These are phyloP conservation scores for Siniperca obscura DNA, from an alignment of 2,797 vertebrate species.

Conservation along the genomic window DNA sequence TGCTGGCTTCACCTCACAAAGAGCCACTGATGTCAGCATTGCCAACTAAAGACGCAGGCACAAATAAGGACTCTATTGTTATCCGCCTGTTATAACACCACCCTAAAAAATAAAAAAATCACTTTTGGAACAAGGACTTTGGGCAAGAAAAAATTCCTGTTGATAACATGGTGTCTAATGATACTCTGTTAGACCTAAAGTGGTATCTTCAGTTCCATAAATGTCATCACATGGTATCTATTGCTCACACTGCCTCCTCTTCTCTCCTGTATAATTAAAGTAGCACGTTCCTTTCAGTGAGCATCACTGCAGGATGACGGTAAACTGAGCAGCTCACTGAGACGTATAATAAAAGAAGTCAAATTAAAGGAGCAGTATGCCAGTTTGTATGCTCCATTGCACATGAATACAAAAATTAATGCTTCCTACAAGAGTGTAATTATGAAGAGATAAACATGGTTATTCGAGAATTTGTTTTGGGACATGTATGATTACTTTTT, in stretches of 20 bases:
- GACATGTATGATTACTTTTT: conserved; percentile 71
- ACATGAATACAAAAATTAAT: conserved; percentile 53
- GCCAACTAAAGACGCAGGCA: conserved; percentile 64
- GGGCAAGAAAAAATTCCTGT: conserved; percentile 34
- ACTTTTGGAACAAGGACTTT: conserved; percentile 32
- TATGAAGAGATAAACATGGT: conserved; percentile 65
- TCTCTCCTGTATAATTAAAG: conserved; percentile 71
- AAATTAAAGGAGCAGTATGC: conserved; percentile 48
- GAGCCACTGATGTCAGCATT: conserved; percentile 78
- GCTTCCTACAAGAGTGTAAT: conserved; percentile 57
- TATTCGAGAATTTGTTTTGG: conserved; percentile 65
- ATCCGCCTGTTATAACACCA: conserved; percentile 38
- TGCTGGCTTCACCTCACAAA: conserved; percentile 79
- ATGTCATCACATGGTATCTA: conserved; percentile 72
- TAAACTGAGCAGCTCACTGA: conserved; percentile 60
- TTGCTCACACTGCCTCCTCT: conserved; percentile 51
- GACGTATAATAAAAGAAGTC: conserved; percentile 40
- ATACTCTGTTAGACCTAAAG: conserved; percentile 61
- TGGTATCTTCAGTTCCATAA: conserved; percentile 65
- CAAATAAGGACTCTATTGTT: conserved; percentile 79
- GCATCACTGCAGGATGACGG: conserved; percentile 49
- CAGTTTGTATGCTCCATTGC: conserved; percentile 40
- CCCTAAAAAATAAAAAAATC: conserved; percentile 18
- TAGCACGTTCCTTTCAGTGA: conserved; percentile 53
- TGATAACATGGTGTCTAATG: conserved; percentile 62